These are phyloP conservation scores for Clostera curtula DNA, from an alignment of 2,888 invertebrate species.

Conservation along the genomic window DNA sequence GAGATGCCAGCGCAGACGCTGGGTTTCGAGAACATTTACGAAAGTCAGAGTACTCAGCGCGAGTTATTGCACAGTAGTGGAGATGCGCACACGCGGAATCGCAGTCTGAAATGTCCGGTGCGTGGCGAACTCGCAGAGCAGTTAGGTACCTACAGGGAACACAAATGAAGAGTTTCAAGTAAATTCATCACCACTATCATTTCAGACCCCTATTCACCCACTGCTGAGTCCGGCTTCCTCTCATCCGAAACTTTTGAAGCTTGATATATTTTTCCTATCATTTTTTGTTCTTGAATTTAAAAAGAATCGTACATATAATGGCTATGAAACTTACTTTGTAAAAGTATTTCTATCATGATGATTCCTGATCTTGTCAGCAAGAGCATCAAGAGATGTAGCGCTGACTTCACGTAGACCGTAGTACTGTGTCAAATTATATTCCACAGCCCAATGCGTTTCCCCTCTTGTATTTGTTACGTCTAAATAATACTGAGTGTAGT, in stretches of 20 bases:
- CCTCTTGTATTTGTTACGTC: conserved; percentile 82
- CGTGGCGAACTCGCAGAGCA: conserved; percentile 83
- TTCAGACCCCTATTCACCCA: no score
- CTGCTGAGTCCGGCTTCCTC: no score
- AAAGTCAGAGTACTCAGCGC: conserved; percentile 87
- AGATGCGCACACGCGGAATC: conserved; percentile 85
- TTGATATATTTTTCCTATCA: no score
- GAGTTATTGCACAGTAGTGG: conserved; percentile 92
- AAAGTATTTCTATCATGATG: conserved; percentile 80
- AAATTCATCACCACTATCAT: not conserved
- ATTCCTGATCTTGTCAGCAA: conserved; percentile 87
- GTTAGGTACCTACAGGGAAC: conserved; percentile 77
- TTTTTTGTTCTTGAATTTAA: not conserved
- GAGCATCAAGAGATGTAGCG: conserved; percentile 82
- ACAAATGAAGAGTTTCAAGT: not conserved
- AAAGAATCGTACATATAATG: not conserved
- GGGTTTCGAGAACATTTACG: conserved; percentile 87
- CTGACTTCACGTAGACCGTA: conserved; percentile 87
- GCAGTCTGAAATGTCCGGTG: conserved; percentile 71
- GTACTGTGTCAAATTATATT: conserved; percentile 90
- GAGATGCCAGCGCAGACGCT: conserved; percentile 82
- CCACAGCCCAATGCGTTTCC: conserved; percentile 86
- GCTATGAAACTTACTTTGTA: conserved; percentile 76
- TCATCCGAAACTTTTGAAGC: no score
- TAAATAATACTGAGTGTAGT: conserved; percentile 93